These are phyloP conservation scores for Leptinotarsa haldemani DNA, from an alignment of 2,888 invertebrate species.

Conservation along the genomic window DNA sequence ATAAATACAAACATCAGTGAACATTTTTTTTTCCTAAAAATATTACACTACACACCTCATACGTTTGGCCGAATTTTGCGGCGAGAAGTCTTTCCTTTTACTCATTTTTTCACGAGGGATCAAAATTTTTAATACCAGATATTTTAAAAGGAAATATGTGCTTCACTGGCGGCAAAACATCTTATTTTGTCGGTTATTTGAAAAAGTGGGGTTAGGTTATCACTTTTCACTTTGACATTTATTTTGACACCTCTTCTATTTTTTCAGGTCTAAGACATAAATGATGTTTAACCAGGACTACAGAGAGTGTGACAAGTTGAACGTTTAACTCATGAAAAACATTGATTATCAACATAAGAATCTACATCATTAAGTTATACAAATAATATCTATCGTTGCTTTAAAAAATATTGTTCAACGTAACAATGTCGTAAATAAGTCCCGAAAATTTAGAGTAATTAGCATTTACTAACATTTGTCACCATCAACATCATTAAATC, in stretches of 20 bases:
- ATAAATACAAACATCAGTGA: background rate
- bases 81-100: slow-evolving; percentile 16
- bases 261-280: too few species aligned
- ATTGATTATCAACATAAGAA: too few species aligned
- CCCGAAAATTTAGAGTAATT: too few species aligned
- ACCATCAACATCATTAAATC: too few species aligned
- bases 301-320: too few species aligned
- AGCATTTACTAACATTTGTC: too few species aligned
- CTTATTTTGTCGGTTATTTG: background rate
- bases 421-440: too few species aligned
- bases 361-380: too few species aligned
- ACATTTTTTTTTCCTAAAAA: background rate
- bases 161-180: slow-evolving; percentile 1
- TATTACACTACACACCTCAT: slow-evolving; percentile 10
- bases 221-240: background rate
- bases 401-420: too few species aligned
- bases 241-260: background rate
- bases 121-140: background rate
- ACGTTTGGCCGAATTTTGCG: slow-evolving; percentile 11
- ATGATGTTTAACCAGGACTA: too few species aligned
- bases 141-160: background rate
- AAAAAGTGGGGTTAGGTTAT: background rate
- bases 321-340: too few species aligned
- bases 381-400: too few species aligned
- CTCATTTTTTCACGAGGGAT: background rate